phyloP scores from a whole-genome alignment of 2,888 invertebrate genomes.

The Acanthosoma haemorrhoidale region DNA sequence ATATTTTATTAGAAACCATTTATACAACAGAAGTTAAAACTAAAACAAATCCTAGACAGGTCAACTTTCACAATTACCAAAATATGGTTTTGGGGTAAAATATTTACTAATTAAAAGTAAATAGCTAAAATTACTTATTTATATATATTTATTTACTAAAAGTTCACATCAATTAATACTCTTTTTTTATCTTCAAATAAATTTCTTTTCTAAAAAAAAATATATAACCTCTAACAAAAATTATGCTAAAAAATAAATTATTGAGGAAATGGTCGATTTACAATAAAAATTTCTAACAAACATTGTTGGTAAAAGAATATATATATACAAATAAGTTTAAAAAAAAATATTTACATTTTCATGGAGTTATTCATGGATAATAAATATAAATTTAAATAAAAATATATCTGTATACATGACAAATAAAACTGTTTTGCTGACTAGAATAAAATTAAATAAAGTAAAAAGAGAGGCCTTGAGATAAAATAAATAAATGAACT shows the following conservation, averaged over 20 bases:
- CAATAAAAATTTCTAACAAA: background rate
- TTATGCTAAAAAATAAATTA: background rate
- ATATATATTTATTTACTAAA: background rate
- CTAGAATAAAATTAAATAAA: constrained; percentile 5
- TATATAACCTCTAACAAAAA: background rate
- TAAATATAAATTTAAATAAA: constrained; percentile 7
- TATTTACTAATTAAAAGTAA: background rate
- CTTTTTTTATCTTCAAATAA: background rate
- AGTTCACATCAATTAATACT: background rate
- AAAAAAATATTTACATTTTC: background rate
- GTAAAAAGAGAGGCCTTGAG: constrained; percentile 2
- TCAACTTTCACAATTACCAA: too few species aligned
- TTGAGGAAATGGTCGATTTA: background rate
- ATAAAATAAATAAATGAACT: background rate
- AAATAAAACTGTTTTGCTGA: background rate
- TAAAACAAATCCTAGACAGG: too few species aligned
- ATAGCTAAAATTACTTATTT: background rate
- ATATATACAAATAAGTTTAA: background rate
- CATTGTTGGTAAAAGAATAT: background rate
- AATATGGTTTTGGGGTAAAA: too few species aligned
- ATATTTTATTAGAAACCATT: background rate
- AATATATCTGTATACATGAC: background rate
- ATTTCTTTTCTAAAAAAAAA: background rate
- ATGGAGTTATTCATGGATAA: background rate
- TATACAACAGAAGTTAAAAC: background rate